Conservation (phyloP, 2,797 vertebrate genomes). For the Sebastes steindachneri region DNA sequence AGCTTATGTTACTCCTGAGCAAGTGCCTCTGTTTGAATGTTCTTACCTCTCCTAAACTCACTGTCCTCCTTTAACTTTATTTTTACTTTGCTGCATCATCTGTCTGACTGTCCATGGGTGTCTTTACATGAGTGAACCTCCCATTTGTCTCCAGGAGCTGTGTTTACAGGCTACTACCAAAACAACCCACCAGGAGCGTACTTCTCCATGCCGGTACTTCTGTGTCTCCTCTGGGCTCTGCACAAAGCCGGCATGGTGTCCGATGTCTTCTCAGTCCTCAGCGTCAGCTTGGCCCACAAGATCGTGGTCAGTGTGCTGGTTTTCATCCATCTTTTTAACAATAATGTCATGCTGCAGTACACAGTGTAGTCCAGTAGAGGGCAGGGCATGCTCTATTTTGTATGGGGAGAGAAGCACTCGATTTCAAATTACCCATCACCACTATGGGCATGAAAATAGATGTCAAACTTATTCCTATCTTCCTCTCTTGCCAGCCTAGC, state of each 20-base stretch:
- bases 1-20: neutral
- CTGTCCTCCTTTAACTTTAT: neutral
- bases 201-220: constrained; percentile 84
- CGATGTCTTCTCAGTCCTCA: constrained; percentile 85
- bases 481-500: constrained; percentile 81
- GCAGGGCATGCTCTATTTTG: neutral
- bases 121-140: neutral
- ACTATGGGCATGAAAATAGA: neutral
- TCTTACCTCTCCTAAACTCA: neutral
- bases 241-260: constrained; percentile 82
- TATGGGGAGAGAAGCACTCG: neutral
- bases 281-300: constrained; percentile 62
- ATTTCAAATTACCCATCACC: neutral
- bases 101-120: neutral
- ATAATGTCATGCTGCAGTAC: neutral
- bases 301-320: constrained; percentile 67
- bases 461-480: neutral
- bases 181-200: constrained; percentile 82
- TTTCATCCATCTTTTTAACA: neutral
- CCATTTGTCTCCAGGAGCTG: constrained; percentile 75
- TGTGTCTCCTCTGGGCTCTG: constrained; percentile 85
- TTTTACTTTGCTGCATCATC: neutral
- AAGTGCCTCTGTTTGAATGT: neutral
- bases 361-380: neutral
- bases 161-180: constrained; percentile 89